These are phyloP conservation scores for Diplogasteroides magnus DNA, from an alignment of 1,140 invertebrate genomes.

Conservation along the genomic window DNA sequence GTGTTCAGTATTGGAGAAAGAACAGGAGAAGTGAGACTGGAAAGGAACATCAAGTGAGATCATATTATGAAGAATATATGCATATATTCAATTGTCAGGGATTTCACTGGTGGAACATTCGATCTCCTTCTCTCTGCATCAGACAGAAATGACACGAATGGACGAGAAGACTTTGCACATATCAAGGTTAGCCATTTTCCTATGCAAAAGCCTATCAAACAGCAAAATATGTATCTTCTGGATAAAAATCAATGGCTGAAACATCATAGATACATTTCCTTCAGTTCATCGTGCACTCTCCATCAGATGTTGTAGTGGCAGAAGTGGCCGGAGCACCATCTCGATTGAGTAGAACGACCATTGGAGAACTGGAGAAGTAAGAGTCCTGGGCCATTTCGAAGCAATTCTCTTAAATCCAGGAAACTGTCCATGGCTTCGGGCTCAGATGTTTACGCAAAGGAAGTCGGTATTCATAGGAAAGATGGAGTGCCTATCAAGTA, in stretches of 20 bases:
- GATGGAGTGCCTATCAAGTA: background rate
- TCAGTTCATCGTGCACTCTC: background rate
- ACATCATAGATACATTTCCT: background rate
- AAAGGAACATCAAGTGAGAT: background rate
- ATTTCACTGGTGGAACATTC: background rate
- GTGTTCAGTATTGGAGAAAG: background rate
- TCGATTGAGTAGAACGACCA: background rate
- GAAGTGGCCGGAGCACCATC: background rate
- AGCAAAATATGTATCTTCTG: background rate
- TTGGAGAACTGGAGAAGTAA: background rate
- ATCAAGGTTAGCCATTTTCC: no score
- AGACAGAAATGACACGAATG: background rate
- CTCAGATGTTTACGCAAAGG: background rate
- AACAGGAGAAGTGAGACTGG: background rate
- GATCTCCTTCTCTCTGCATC: background rate
- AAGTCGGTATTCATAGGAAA: background rate
- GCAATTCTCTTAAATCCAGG: background rate
- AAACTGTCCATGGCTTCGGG: background rate
- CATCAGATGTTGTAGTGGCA: background rate
- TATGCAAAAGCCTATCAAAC: no score
- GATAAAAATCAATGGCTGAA: background rate
- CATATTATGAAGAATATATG: background rate
- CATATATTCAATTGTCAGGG: background rate
- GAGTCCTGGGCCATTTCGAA: background rate
- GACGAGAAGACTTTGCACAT: background rate